Percentiles rank a stretch among this genome's conserved stretches.
phyloP scores from a whole-genome alignment of 2,888 invertebrate genomes.

The Noctua comes region DNA sequence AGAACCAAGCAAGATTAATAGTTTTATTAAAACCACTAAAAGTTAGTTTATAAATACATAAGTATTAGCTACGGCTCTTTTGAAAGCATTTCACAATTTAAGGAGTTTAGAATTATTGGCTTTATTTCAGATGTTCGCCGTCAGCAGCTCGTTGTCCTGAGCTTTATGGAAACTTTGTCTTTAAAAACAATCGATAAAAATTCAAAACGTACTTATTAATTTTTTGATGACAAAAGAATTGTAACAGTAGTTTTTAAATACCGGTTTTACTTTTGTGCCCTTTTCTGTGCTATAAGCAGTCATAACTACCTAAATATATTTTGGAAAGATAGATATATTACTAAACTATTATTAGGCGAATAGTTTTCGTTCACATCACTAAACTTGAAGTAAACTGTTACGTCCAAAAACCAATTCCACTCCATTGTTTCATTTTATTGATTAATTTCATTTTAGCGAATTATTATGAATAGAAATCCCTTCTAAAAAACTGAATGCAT shows the following conservation, averaged over 20 bases:
- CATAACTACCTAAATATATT: background rate
- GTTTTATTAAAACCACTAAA: too few relatives aligned
- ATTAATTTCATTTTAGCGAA: background rate
- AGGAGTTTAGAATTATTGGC: too few relatives aligned
- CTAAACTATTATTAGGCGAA: background rate
- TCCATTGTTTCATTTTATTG: background rate
- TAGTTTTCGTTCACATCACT: background rate
- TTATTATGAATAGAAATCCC: too few relatives aligned
- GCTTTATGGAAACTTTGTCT: background rate
- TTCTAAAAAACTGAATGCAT: background rate
- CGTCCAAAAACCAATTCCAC: conserved; percentile 18
- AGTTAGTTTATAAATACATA: too few relatives aligned
- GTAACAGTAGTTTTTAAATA: too few relatives aligned
- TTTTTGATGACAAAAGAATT: too few relatives aligned
- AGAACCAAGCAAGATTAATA: too few relatives aligned
- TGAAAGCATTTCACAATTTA: background rate
- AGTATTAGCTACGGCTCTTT: background rate
- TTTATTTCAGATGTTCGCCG: background rate
- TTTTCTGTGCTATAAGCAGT: too few relatives aligned
- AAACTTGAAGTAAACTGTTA: conserved; percentile 3
- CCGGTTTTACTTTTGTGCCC: too few relatives aligned
- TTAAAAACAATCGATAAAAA: background rate
- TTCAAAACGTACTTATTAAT: background rate
- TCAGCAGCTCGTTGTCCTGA: background rate
- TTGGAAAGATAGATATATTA: background rate